Evolutionary conservation across 2,888 invertebrate species (phyloP).

Genomic region (Dolichomitus sp.): DNA sequence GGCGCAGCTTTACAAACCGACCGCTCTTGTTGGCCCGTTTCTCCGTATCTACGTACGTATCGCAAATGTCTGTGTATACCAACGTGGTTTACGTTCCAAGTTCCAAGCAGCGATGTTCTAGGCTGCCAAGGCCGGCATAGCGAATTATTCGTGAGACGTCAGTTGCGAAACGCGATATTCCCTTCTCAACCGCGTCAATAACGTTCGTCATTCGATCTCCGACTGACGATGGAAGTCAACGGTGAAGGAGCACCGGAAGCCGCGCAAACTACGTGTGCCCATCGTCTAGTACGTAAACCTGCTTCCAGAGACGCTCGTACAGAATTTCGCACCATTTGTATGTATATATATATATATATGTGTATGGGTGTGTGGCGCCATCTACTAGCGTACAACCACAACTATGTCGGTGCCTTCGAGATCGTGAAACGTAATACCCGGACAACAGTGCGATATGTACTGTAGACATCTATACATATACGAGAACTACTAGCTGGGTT

Average conservation of each 20-base stretch:
- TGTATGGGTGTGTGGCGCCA: too few relatives aligned
- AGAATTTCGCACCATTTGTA: not conserved
- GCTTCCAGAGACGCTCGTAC: not conserved
- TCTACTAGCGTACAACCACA: not conserved
- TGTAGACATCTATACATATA: not conserved
- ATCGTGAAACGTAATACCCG: conserved; percentile 50
- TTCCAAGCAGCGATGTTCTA: not conserved
- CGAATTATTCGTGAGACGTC: conserved; percentile 34
- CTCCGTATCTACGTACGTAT: not conserved
- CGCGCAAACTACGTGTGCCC: conserved; percentile 3
- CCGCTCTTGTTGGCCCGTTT: conserved; percentile 19
- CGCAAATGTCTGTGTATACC: not conserved
- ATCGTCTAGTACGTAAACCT: not conserved
- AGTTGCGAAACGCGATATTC: conserved; percentile 28
- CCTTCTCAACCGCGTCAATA: conserved; percentile 28
- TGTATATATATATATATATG: too few relatives aligned
- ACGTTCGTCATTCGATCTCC: conserved; percentile 42
- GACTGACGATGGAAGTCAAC: conserved; percentile 17
- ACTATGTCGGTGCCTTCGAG: conserved; percentile 1
- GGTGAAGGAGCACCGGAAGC: not conserved
- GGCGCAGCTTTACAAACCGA: conserved; percentile 46
- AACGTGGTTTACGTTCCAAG: conserved; percentile 13
- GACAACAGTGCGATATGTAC: not conserved
- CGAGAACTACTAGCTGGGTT: conserved; percentile 11
- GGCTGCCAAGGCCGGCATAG: not conserved